Percentiles rank a stretch among this genome's conserved stretches.
Conservation (phyloP, 2,797 vertebrate genomes). For the Coregonus ussuriensis region DNA sequence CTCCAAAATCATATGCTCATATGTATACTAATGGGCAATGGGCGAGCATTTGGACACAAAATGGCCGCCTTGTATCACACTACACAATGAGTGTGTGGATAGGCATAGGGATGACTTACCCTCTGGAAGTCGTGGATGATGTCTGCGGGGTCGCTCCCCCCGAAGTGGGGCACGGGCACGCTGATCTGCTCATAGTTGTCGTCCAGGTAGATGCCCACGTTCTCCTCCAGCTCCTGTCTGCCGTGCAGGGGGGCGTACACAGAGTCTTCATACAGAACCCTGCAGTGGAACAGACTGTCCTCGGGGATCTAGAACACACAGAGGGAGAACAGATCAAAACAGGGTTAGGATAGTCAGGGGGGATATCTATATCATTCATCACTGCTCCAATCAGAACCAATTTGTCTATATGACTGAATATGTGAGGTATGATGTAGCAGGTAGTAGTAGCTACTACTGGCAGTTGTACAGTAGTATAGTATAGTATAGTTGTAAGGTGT, state of each 20-base stretch:
- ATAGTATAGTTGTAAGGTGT: too few species aligned
- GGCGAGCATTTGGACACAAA: not conserved
- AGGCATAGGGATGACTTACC: slow-evolving; percentile 69
- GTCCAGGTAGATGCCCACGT: slow-evolving; percentile 88
- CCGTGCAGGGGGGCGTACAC: slow-evolving; percentile 81
- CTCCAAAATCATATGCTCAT: not conserved
- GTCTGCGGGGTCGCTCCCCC: slow-evolving; percentile 88
- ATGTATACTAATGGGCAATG: too few species aligned
- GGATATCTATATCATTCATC: not conserved
- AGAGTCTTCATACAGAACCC: slow-evolving; percentile 87
- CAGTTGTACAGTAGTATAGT: too few species aligned
- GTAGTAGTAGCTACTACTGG: not conserved
- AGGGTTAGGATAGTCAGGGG: not conserved
- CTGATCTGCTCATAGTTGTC: slow-evolving; percentile 94
- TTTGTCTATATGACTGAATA: not conserved
- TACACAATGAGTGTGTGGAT: too few species aligned
- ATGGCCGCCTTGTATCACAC: not conserved
- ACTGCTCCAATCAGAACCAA: not conserved
- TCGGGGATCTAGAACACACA: slow-evolving; percentile 79
- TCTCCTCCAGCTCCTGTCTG: slow-evolving; percentile 88
- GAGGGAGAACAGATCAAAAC: slow-evolving; percentile 20
- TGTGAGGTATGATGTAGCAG: not conserved
- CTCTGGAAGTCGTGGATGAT: slow-evolving; percentile 95
- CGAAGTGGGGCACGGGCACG: slow-evolving; percentile 87
- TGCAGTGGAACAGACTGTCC: slow-evolving; percentile 90